Conservation (phyloP, 1,140 invertebrate species). For the Euura lappo region DNA sequence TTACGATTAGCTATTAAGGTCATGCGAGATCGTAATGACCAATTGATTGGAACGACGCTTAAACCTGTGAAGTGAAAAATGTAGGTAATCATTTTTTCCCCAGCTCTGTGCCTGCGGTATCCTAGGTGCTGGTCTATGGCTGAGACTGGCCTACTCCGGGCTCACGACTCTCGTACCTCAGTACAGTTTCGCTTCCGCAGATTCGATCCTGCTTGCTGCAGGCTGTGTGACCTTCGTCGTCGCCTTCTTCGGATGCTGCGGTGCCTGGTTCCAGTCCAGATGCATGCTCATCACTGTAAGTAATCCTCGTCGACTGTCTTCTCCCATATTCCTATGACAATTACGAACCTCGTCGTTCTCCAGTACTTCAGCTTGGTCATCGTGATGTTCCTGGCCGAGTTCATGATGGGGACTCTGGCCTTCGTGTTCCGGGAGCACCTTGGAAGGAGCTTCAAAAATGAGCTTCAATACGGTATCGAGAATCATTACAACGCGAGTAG, state of each 20-base stretch:
- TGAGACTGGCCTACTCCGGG: constrained; percentile 72
- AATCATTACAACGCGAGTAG: constrained; percentile 71
- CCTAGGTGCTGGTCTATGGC: constrained; percentile 77
- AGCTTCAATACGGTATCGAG: constrained; percentile 73
- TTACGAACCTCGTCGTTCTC: constrained; percentile 33
- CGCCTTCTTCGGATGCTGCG: constrained; percentile 82
- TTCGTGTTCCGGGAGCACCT: constrained; percentile 79
- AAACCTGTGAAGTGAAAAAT: not conserved
- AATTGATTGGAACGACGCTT: not conserved
- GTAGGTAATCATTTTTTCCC: constrained; percentile 35
- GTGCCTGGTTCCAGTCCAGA: constrained; percentile 80
- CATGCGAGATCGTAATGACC: not conserved
- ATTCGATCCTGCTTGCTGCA: constrained; percentile 71
- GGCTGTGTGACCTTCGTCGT: constrained; percentile 75
- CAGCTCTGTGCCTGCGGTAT: constrained; percentile 79
- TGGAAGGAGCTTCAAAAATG: constrained; percentile 67
- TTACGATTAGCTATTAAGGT: not conserved
- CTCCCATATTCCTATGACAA: not conserved
- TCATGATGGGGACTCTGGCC: constrained; percentile 76
- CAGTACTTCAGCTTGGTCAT: constrained; percentile 87
- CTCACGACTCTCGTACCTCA: constrained; percentile 76
- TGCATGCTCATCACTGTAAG: constrained; percentile 78
- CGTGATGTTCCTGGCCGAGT: constrained; percentile 79
- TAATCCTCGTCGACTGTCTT: constrained; percentile 21
- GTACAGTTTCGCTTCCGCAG: constrained; percentile 72